Evolutionary conservation across 2,113 vertebrate species (phyloP).

Genomic region (Propithecus coquereli): DNA sequence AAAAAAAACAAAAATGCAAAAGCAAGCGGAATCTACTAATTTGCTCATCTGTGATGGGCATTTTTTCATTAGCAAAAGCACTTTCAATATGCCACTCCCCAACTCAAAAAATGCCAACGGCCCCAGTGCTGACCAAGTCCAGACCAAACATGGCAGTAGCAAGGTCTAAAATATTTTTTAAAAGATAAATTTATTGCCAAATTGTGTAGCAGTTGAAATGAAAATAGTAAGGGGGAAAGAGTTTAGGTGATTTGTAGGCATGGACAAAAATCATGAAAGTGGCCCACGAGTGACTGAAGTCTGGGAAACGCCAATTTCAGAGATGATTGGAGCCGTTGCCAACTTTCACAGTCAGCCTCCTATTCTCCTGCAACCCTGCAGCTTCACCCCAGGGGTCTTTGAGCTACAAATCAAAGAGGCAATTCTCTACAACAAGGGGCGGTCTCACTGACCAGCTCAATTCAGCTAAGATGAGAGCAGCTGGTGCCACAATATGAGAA

Average conservation of each 20-base stretch:
- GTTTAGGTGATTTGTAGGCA: too few relatives aligned
- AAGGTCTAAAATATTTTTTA: neutral
- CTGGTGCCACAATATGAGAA: neutral
- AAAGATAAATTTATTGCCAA: neutral
- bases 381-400: neutral
- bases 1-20: neutral
- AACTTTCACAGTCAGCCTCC: neutral
- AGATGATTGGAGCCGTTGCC: fast-evolving
- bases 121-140: neutral
- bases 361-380: neutral
- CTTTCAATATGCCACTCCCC: neutral
- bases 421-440: neutral
- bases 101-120: neutral
- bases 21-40: neutral
- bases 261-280: neutral
- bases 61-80: neutral
- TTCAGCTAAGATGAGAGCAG: neutral
- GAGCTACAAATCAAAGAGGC: neutral
- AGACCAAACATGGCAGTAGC: neutral
- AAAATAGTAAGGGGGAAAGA: neutral
- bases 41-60: neutral
- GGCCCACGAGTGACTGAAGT: fast-evolving
- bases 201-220: neutral
- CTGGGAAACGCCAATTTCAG: neutral
- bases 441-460: neutral